These are phyloP conservation scores for Drosophila ustulata DNA, from an alignment of 2,888 invertebrate species.

Conservation along the genomic window DNA sequence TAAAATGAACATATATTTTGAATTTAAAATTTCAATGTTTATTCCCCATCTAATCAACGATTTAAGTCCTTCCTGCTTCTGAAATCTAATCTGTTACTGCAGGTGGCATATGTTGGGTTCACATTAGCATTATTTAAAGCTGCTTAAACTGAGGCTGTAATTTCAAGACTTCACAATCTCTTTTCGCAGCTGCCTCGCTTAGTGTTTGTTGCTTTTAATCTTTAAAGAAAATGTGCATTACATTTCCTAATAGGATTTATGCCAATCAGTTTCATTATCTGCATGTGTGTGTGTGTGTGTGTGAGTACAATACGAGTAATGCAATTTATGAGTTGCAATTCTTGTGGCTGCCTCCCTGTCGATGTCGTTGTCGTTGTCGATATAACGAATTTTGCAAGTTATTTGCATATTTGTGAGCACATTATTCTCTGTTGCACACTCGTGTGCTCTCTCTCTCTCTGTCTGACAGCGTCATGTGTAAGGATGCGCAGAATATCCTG, in stretches of 20 bases:
- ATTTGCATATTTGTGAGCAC: constrained; percentile 74
- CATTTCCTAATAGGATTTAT: constrained; percentile 47
- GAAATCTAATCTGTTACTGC: not conserved
- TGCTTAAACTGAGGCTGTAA: not conserved
- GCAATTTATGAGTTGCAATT: constrained; percentile 64
- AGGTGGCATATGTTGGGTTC: not conserved
- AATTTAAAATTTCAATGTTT: too few relatives aligned
- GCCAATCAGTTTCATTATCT: constrained; percentile 59
- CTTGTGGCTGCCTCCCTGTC: constrained; percentile 40
- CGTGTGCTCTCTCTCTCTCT: not conserved
- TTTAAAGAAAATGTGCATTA: constrained; percentile 24
- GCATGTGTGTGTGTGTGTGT: constrained; percentile 5
- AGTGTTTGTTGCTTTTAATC: constrained; percentile 9
- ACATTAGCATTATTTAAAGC: not conserved
- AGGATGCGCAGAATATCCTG: constrained; percentile 81
- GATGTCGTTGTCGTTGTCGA: constrained; percentile 48
- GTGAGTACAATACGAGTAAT: constrained; percentile 56
- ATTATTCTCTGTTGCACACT: constrained; percentile 37
- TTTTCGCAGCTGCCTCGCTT: not conserved
- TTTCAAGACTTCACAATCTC: not conserved
- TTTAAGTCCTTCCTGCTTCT: too few relatives aligned
- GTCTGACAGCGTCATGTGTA: constrained; percentile 34
- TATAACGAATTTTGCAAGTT: constrained; percentile 71
- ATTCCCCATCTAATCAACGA: too few relatives aligned
- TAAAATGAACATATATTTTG: too few relatives aligned